These are phyloP conservation scores for Volucella zonaria DNA, from an alignment of 2,888 invertebrate genomes.

Conservation along the genomic window DNA sequence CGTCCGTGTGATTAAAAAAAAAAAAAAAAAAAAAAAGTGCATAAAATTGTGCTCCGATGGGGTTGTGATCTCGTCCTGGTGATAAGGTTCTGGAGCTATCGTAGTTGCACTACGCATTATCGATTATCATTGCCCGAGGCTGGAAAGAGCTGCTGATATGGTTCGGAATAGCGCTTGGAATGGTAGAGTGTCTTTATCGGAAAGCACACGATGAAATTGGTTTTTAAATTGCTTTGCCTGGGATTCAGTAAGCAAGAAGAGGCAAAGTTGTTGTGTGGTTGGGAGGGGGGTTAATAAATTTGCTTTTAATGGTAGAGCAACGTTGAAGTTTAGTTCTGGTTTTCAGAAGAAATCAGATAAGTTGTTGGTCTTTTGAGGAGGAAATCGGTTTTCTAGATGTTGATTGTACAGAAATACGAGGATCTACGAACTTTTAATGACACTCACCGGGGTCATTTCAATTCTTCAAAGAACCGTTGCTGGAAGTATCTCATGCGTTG, in stretches of 20 bases:
- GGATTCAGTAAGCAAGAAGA: no score
- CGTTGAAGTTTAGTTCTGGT: constrained; percentile 26
- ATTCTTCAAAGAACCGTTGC: no score
- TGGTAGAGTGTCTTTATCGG: constrained; percentile 33
- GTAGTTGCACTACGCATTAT: constrained; percentile 16
- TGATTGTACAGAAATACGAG: no score
- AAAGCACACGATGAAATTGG: constrained; percentile 44
- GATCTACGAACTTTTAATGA: no score
- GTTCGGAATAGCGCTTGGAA: background rate
- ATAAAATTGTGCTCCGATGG: constrained; percentile 39
- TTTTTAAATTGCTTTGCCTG: constrained; percentile 36
- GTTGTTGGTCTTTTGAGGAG: no score
- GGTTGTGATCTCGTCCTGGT: constrained; percentile 41
- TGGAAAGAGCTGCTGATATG: constrained; percentile 33
- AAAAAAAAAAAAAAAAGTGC: background rate
- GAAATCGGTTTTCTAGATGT: no score
- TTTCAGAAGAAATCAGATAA: constrained; percentile 34
- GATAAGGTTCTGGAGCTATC: constrained; percentile 31
- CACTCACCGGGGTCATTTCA: no score
- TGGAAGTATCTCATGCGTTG: no score
- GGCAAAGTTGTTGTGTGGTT: constrained; percentile 17
- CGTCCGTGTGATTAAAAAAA: constrained; percentile 11
- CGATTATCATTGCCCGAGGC: constrained; percentile 40
- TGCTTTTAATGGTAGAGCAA: constrained; percentile 11
- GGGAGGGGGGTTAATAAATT: constrained; percentile 42